phyloP scores from a whole-genome alignment of 2,888 invertebrate genomes.

The Sabatieria punctata region DNA sequence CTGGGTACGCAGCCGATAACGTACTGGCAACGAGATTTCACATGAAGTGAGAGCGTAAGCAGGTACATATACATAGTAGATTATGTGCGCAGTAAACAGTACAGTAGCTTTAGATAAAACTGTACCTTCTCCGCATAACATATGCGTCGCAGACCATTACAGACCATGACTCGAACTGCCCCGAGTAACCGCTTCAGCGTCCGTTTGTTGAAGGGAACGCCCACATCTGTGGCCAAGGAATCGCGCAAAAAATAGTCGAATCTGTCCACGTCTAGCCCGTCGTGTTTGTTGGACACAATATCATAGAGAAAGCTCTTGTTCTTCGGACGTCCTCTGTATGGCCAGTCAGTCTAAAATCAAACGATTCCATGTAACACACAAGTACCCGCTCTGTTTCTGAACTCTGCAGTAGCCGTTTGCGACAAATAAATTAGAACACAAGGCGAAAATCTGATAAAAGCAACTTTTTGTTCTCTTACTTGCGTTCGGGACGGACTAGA shows the following conservation, averaged over 20 bases:
- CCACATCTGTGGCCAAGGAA: conserved; percentile 37
- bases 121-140: conserved; percentile 2
- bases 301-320: conserved; percentile 42
- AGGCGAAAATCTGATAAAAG: too few relatives aligned
- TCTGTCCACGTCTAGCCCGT: conserved; percentile 48
- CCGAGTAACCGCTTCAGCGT: neutral
- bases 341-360: too few relatives aligned
- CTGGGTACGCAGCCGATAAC: too few relatives aligned
- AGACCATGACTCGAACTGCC: neutral
- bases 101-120: neutral
- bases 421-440: too few relatives aligned
- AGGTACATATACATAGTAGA: too few relatives aligned
- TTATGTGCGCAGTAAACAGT: neutral
- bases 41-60: too few relatives aligned
- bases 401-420: too few relatives aligned
- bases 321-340: conserved; percentile 22
- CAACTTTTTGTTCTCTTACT: too few relatives aligned
- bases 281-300: conserved; percentile 45
- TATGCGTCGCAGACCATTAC: neutral
- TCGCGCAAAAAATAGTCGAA: conserved; percentile 51
- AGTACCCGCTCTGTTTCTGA: neutral
- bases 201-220: conserved; percentile 5
- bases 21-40: too few relatives aligned
- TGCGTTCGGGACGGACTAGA: too few relatives aligned
- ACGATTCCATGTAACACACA: neutral